These are phyloP conservation scores for Proterorhinus semilunaris DNA, from an alignment of 2,113 vertebrate genomes.

Conservation along the genomic window DNA sequence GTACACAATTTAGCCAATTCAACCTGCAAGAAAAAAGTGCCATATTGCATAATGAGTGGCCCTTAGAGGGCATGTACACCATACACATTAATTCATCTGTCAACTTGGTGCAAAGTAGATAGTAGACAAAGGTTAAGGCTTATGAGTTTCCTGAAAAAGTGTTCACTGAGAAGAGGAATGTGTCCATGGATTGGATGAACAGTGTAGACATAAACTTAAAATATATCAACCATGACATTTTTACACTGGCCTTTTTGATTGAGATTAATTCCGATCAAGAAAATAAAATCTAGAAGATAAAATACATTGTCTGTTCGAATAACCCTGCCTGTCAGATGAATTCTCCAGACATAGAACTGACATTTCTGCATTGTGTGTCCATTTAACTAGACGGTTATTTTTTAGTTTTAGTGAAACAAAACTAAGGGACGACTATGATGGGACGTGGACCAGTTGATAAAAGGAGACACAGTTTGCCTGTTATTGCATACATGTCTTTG, in stretches of 20 bases:
- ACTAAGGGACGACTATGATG: neutral
- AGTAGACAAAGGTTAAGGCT: constrained; percentile 78
- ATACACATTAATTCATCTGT: constrained; percentile 68
- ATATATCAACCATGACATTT: constrained; percentile 28
- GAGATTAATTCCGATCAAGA: neutral
- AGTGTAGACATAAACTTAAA: constrained; percentile 35
- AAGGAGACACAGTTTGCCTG: neutral
- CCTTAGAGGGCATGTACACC: constrained; percentile 41
- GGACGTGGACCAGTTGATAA: neutral
- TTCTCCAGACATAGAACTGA: neutral
- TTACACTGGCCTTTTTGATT: neutral
- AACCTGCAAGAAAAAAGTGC: constrained; percentile 72
- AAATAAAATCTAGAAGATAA: too few species aligned
- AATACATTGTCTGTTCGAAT: too few species aligned
- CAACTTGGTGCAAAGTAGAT: constrained; percentile 78
- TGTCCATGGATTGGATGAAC: constrained; percentile 52
- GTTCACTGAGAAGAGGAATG: constrained; percentile 75
- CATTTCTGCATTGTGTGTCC: neutral
- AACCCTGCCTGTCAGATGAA: too few species aligned
- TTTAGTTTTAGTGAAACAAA: neutral
- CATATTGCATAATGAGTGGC: constrained; percentile 71
- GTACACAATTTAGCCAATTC: constrained; percentile 66
- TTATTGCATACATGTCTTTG: neutral
- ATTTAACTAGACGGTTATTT: neutral
- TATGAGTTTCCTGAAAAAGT: constrained; percentile 76